Evolutionary conservation across 2,113 vertebrate species (phyloP), one percentile per base, ranked within the genome.

Genomic region (Brienomyrus brachyistius): DNA sequence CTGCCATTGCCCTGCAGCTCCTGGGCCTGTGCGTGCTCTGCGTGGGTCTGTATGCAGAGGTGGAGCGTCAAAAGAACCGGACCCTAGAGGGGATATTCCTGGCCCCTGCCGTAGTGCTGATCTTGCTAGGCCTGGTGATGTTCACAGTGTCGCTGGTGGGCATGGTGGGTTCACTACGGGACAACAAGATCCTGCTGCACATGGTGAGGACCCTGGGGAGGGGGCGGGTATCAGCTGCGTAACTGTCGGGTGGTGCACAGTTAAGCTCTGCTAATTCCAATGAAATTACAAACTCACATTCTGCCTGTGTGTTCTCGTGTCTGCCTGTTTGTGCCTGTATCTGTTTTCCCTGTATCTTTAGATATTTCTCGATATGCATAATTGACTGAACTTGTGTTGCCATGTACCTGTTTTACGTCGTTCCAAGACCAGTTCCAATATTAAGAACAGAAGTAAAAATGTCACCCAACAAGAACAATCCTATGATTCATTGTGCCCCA

Each of bases 1-100:
- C 9, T 74, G 4, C 40, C 3, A 35, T 13, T 4, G 11, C 74
- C 74, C 74, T 19, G 35, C 21, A 98, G 97, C 89, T 97, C 70
- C 92, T 97, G 40, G 97, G 97, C 59, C 95, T 98, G 0, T 93
- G 95, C 43, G 96, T 98, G 86, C 92, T 98, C 4, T 97, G 97
- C 6, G 90, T 97, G 27, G 97, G 97, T 51, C 94, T 97, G 82
- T 98, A 98, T 0, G 97, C 97, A 0, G 97, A 98, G 92, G 97
- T 96, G 92, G 97, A 98, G 90, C 92, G 97, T 51, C 97, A 97
- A 92, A 97, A 95, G 92, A 96, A 98, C 93, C 96, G 96, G 51
- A 98, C 97, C 59, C 92, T 98, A 92, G 97, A 97, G 94, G 97
- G 97, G 3, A 94, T 97, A 54, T 98, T 98, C 92, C 94, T 98